phyloP scores from a whole-genome alignment of 1,140 invertebrate genomes.

The Philopotamus ludificatus region DNA sequence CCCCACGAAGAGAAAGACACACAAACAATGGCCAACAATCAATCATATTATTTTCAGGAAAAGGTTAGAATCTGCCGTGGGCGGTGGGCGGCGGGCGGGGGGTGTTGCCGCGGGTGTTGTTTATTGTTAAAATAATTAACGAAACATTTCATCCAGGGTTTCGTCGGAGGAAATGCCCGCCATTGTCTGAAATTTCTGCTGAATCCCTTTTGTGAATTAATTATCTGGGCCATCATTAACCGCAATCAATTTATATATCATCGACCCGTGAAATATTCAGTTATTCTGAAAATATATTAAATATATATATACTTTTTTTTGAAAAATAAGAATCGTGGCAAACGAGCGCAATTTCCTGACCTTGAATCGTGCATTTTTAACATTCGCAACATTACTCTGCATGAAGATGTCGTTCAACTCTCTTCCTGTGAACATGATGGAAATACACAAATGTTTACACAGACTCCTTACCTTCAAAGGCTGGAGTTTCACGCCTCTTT shows the following conservation, averaged over 20 bases:
- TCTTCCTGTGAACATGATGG: not conserved
- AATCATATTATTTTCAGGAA: too few species aligned
- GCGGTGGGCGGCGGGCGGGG: not conserved
- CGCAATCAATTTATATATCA: too few species aligned
- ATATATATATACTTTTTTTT: too few species aligned
- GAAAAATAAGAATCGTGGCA: too few species aligned
- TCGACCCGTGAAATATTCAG: too few species aligned
- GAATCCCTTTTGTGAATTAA: slow-evolving; percentile 5
- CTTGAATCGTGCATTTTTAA: too few species aligned
- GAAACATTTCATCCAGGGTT: slow-evolving; percentile 11
- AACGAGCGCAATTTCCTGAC: too few species aligned
- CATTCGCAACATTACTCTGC: not conserved
- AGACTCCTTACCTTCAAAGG: not conserved
- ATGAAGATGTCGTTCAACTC: slow-evolving; percentile 12
- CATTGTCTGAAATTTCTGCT: slow-evolving; percentile 4
- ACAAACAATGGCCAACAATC: slow-evolving; percentile 14
- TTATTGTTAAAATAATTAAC: slow-evolving; percentile 18
- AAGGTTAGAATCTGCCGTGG: too few species aligned
- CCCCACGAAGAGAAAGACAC: too few species aligned
- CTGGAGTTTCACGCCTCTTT: slow-evolving; percentile 10
- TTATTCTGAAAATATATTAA: too few species aligned
- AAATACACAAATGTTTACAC: slow-evolving; percentile 5
- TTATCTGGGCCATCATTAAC: too few species aligned
- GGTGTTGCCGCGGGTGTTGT: too few species aligned
- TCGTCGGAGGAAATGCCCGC: not conserved